phyloP scores from a whole-genome alignment of 37 sponge, comb jelly and placozoan species.

The Corticium candelabrum region DNA sequence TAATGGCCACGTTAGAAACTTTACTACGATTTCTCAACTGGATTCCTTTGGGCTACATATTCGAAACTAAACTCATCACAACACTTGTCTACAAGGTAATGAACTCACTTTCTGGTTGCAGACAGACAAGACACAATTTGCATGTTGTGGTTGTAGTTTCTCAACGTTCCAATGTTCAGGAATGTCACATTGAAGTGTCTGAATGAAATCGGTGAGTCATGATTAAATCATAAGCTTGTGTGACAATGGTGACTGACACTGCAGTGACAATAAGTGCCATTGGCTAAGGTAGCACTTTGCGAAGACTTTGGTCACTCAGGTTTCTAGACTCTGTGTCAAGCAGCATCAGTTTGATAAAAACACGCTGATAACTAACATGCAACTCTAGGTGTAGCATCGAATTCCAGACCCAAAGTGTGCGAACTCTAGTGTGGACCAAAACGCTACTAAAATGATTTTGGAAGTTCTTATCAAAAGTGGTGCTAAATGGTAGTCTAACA shows the following conservation, averaged over 20 bases:
- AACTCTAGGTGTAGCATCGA: too few relatives aligned
- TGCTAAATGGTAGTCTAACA: too few relatives aligned
- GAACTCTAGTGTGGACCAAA: neutral
- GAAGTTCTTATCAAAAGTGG: too few relatives aligned
- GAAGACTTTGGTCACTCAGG: too few relatives aligned
- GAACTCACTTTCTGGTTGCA: neutral
- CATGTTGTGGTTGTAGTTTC: slow-evolving; percentile 39
- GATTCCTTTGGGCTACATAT: slow-evolving; percentile 98
- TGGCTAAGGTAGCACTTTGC: too few relatives aligned
- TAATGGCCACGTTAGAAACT: slow-evolving; percentile 63
- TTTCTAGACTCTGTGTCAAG: too few relatives aligned
- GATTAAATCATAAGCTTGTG: too few relatives aligned
- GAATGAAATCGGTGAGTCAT: slow-evolving; percentile 78
- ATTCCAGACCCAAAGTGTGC: neutral
- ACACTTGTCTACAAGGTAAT: slow-evolving; percentile 86
- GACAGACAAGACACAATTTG: neutral
- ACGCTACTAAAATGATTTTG: too few relatives aligned
- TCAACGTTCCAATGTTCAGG: slow-evolving; percentile 89
- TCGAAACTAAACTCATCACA: slow-evolving; percentile 95
- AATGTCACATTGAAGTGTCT: slow-evolving; percentile 95
- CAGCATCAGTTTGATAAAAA: too few relatives aligned
- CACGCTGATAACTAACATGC: too few relatives aligned
- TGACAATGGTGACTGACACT: too few relatives aligned
- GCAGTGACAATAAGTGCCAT: too few relatives aligned
- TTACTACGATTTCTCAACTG: slow-evolving; percentile 86